Evolutionary conservation across 2,113 vertebrate genomes (phyloP).

Genomic region (Diphyllodes magnificus): DNA sequence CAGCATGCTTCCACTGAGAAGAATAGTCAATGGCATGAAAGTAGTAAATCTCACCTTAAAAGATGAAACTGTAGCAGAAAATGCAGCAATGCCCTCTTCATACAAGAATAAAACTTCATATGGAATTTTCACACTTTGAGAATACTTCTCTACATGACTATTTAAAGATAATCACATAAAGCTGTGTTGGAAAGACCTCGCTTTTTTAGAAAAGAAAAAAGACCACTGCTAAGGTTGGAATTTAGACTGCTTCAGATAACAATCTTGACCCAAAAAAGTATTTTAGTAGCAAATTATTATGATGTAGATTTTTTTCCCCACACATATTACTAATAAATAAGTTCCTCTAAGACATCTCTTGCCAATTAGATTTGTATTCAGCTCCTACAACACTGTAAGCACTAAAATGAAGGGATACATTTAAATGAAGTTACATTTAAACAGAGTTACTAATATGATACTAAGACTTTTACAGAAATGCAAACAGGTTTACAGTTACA

Average conservation of each 20-base stretch:
- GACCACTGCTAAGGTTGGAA: neutral
- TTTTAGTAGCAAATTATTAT: slow-evolving; percentile 60
- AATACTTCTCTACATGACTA: slow-evolving; percentile 51
- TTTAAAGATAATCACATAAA: slow-evolving; percentile 45
- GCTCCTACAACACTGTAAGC: slow-evolving; percentile 31
- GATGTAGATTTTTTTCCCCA: slow-evolving; percentile 44
- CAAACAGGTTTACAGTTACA: slow-evolving; percentile 62
- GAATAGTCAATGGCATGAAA: slow-evolving; percentile 56
- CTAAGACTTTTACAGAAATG: slow-evolving; percentile 61
- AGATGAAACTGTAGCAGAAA: slow-evolving; percentile 62
- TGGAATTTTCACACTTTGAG: slow-evolving; percentile 46
- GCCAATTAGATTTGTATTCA: slow-evolving; percentile 58
- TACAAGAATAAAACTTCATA: slow-evolving; percentile 67
- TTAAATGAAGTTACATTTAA: slow-evolving; percentile 55
- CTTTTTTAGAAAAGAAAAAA: neutral
- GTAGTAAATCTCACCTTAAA: slow-evolving; percentile 54
- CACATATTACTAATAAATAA: slow-evolving; percentile 57
- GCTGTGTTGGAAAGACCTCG: slow-evolving; percentile 46
- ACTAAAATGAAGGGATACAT: slow-evolving; percentile 60
- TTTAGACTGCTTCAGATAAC: slow-evolving; percentile 21
- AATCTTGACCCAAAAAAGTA: slow-evolving; percentile 37
- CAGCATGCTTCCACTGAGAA: slow-evolving; percentile 70
- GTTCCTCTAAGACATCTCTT: slow-evolving; percentile 44
- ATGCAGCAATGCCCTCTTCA: slow-evolving; percentile 70
- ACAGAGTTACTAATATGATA: slow-evolving; percentile 50